phyloP scores from a whole-genome alignment of 2,797 vertebrate species.

The Helarctos malayanus region DNA sequence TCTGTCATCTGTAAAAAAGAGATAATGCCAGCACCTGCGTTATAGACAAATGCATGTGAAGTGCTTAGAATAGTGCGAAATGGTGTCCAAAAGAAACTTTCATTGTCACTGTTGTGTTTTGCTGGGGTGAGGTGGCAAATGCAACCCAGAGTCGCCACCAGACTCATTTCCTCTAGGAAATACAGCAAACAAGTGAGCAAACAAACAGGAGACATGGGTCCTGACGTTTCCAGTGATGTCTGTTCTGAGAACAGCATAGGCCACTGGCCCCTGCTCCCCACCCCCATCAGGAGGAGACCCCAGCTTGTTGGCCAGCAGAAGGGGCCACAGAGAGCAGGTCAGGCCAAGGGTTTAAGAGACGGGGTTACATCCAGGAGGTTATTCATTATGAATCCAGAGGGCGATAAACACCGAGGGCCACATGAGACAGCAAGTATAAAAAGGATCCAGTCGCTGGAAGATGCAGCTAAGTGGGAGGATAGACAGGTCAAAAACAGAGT shows the following conservation, averaged over 20 bases:
- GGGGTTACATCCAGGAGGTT: neutral
- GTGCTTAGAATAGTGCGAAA: neutral
- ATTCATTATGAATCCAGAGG: neutral
- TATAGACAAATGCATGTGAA: neutral
- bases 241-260: neutral
- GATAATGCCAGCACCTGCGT: neutral
- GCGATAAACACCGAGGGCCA: neutral
- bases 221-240: neutral
- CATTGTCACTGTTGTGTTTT: neutral
- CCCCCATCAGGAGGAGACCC: neutral
- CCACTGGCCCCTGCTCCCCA: neutral
- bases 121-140: neutral
- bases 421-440: neutral
- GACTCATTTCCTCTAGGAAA: slow-evolving; percentile 3
- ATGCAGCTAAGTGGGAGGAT: neutral
- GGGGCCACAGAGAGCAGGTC: neutral
- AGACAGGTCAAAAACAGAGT: neutral
- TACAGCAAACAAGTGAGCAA: neutral
- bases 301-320: neutral
- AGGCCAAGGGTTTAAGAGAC: neutral
- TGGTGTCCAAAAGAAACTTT: neutral
- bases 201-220: neutral
- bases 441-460: neutral
- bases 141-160: neutral
- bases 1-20: neutral